Base-by-base conservation (phyloP, 2,113 vertebrate species). In the Aspidoscelis tigris region DNA sequence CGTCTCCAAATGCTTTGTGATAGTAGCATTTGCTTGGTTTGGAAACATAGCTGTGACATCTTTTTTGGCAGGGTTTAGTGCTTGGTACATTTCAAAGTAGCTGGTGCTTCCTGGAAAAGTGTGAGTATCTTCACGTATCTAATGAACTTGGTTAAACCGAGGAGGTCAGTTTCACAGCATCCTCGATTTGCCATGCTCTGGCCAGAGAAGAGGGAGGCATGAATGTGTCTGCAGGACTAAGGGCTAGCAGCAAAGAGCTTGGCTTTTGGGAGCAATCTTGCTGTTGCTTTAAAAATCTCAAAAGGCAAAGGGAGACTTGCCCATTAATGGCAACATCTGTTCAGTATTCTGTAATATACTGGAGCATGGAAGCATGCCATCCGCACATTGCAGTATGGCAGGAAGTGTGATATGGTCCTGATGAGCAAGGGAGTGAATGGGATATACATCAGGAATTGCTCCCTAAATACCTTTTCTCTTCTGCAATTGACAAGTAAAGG, bases 1-100 rank as follows among this genome's bases (percentile, higher is more conserved):
- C 75, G 65, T 90, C 83, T 91, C 88, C 78, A 39, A 83, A 85
- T 85, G 82, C 86, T 81, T 86, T 70, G 77, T 87, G 1, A 80
- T 86, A 65, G 82, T 55, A 73, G 78, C 89, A 84, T 88, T 88
- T 75, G 84, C 90, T 79, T 87, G 64, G 84, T 76, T 85, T 80
- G 85, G 85, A 90, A 89, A 80, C 33, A 66, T 88, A 71, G 55
- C 69, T 87, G 64, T 69, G 86, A 80, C 73, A 26, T 87, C 75
- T 83, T 53, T 33, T 78, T 0, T 64, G 33, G 71, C 72, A 74
- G 64, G 81, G 76, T 50, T 81, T 80, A 50, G 74, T 69, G 53
- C 84, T 24, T 78, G 78, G 75, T 70, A 76, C 33, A 55, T 33
- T 10, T 76, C 61, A 80, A 85, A 87, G 43, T 80, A 84, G 82